These are phyloP conservation scores for Eremobia ochroleuca DNA, from an alignment of 2,888 invertebrate genomes.

Conservation along the genomic window DNA sequence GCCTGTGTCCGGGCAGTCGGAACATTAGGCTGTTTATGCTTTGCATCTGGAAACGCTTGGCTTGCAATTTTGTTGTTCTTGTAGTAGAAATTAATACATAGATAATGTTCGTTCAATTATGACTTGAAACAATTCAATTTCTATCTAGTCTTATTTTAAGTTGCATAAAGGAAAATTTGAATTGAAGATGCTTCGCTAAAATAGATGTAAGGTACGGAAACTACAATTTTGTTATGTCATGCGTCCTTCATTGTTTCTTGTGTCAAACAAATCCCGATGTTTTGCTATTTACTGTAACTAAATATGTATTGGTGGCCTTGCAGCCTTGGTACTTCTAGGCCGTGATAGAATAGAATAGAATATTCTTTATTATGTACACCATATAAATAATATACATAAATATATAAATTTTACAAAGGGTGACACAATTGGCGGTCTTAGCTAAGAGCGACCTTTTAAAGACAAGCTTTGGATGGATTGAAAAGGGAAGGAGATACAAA, in stretches of 20 bases:
- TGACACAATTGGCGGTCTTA: too few species aligned
- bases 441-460: too few species aligned
- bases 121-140: background rate
- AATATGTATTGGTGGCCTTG: slow-evolving; percentile 21
- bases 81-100: background rate
- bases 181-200: background rate
- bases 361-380: too few species aligned
- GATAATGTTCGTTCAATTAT: background rate
- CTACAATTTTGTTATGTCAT: slow-evolving; percentile 19
- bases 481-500: too few species aligned
- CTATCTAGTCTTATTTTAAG: background rate
- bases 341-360: slow-evolving; percentile 11
- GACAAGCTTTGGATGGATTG: too few species aligned
- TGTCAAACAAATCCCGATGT: slow-evolving; percentile 16
- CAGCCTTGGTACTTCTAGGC: background rate
- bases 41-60: background rate
- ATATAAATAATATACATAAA: too few species aligned
- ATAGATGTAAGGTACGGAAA: slow-evolving; percentile 13
- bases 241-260: slow-evolving; percentile 43
- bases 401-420: too few species aligned
- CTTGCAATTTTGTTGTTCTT: background rate
- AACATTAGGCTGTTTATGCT: background rate
- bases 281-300: slow-evolving; percentile 40
- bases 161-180: background rate
- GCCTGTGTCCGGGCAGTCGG: background rate